Percentiles rank a stretch among this genome's conserved stretches.
These are phyloP conservation scores for Tupiocoris notatus DNA, from an alignment of 2,888 invertebrate genomes.

Conservation along the genomic window DNA sequence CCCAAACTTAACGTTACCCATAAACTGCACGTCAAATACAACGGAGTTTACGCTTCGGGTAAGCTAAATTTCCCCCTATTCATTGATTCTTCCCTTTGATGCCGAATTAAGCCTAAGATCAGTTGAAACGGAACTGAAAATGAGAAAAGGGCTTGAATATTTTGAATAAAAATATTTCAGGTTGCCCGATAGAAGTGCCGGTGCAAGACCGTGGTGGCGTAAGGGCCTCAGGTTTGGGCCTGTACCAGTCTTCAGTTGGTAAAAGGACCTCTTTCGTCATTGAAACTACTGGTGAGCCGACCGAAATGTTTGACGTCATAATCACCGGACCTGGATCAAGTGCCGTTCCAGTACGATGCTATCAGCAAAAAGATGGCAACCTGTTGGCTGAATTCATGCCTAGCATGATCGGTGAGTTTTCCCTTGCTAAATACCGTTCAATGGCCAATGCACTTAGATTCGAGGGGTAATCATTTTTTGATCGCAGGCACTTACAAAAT, in stretches of 20 bases:
- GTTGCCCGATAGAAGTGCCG: slow-evolving; percentile 61
- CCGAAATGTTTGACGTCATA: slow-evolving; percentile 87
- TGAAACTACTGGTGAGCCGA: slow-evolving; percentile 79
- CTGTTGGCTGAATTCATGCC: slow-evolving; percentile 91
- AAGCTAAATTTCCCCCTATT: no score
- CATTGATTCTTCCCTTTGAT: no score
- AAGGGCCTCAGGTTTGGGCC: slow-evolving; percentile 73
- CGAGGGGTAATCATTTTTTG: not conserved
- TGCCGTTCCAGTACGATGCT: slow-evolving; percentile 86
- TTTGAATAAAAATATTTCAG: no score
- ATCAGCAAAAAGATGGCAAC: slow-evolving; percentile 93
- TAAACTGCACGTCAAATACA: slow-evolving; percentile 79
- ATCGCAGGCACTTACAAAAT: slow-evolving; percentile 56
- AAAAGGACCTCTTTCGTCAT: slow-evolving; percentile 84
- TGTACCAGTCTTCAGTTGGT: slow-evolving; percentile 73
- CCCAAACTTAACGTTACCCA: slow-evolving; percentile 86
- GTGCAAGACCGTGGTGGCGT: slow-evolving; percentile 67
- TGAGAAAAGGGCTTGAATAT: no score
- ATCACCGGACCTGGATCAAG: slow-evolving; percentile 77
- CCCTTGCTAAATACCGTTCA: no score
- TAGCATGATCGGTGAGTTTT: slow-evolving; percentile 61
- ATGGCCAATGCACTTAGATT: no score
- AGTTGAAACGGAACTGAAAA: no score
- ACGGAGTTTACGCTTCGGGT: slow-evolving; percentile 72
- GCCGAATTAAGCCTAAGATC: no score